A percentile compares a stretch with the other conserved stretches of the same genome.
These are phyloP conservation scores for Haliclona indistincta DNA, from an alignment of 37 sponge, comb jelly and placozoan genomes.

Conservation along the genomic window DNA sequence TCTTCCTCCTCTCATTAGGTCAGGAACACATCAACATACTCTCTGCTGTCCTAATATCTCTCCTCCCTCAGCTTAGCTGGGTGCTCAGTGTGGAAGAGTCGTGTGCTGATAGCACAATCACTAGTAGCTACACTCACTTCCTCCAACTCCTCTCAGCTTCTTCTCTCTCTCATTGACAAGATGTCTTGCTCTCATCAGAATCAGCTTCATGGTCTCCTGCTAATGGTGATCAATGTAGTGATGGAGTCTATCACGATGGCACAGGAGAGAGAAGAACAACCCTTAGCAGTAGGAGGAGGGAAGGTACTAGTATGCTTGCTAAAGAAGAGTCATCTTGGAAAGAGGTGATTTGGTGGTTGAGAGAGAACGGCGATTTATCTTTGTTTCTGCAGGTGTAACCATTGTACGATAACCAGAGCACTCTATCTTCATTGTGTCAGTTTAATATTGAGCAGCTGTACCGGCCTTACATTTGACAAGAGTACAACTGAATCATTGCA, in stretches of 20 bases:
- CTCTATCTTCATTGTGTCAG: neutral
- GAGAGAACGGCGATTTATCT: neutral
- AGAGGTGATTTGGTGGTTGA: neutral
- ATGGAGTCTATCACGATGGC: too few species aligned
- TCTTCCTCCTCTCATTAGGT: slow-evolving; percentile 56
- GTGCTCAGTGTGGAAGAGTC: slow-evolving; percentile 67
- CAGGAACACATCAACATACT: neutral
- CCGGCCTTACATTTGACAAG: too few species aligned
- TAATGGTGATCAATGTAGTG: slow-evolving; percentile 14
- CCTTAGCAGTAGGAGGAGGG: neutral
- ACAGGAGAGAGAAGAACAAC: too few species aligned
- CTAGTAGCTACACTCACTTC: slow-evolving; percentile 34
- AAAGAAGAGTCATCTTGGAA: too few species aligned
- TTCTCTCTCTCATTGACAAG: neutral
- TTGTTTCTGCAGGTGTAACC: neutral
- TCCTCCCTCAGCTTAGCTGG: slow-evolving; percentile 20
- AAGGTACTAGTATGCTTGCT: neutral
- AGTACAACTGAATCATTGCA: too few species aligned
- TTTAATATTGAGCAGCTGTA: neutral
- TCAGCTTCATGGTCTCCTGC: slow-evolving; percentile 32
- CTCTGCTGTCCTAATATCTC: neutral
- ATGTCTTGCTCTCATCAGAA: slow-evolving; percentile 32
- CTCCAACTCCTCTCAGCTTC: neutral
- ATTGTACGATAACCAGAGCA: neutral
- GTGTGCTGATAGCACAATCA: slow-evolving; percentile 35